Conservation (phyloP, 1,140 invertebrate genomes). For the Pentalonia nigronervosa region DNA sequence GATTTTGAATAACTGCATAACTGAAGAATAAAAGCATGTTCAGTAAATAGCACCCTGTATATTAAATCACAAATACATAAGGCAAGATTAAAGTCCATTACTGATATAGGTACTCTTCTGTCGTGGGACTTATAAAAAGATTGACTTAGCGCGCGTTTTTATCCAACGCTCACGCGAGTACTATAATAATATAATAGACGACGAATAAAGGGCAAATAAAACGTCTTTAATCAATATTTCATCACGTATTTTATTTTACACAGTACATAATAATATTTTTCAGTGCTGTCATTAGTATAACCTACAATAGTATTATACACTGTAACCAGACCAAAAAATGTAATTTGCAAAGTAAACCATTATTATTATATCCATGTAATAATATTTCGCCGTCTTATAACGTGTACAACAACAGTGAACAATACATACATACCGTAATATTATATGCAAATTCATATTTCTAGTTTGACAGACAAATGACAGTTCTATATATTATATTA, state of each 20-base stretch:
- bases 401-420: neutral
- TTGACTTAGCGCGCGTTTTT: neutral
- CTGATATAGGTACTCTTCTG: neutral
- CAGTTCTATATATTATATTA: neutral
- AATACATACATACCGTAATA: neutral
- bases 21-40: too few relatives aligned
- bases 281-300: neutral
- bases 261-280: neutral
- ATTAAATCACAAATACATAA: neutral
- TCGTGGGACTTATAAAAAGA: neutral
- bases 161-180: neutral
- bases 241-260: neutral
- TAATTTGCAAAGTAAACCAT: neutral
- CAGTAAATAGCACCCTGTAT: too few relatives aligned
- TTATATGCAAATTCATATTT: neutral
- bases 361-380: neutral
- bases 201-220: neutral
- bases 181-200: neutral
- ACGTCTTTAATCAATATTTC: neutral
- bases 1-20: too few relatives aligned
- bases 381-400: neutral
- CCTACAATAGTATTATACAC: neutral
- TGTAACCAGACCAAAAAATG: neutral
- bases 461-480: neutral
- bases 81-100: neutral